phyloP scores from a whole-genome alignment of 2,888 invertebrate genomes.

The Gibbula magus region DNA sequence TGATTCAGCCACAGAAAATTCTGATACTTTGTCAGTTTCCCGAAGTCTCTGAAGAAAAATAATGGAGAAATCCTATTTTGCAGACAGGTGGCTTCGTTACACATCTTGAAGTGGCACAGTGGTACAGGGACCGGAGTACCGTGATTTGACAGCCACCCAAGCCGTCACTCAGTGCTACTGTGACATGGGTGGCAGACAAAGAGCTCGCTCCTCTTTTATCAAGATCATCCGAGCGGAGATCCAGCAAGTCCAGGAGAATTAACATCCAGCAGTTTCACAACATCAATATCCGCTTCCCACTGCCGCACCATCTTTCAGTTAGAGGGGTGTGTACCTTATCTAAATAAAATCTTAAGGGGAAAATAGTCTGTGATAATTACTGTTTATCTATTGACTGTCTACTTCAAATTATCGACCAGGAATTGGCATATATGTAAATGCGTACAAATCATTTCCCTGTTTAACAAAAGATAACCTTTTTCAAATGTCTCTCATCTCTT shows the following conservation, averaged over 20 bases:
- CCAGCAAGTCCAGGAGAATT: conserved; percentile 91
- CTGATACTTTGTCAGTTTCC: conserved; percentile 98
- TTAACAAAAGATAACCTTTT: no score
- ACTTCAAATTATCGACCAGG: no score
- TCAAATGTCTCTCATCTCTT: no score
- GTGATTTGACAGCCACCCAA: conserved; percentile 94
- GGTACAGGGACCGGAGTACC: conserved; percentile 99
- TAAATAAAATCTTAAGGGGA: background rate
- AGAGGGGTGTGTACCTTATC: background rate
- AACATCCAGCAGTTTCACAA: conserved; percentile 99
- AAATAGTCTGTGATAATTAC: no score
- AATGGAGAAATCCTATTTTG: conserved; percentile 94
- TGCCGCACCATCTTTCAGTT: conserved; percentile 81
- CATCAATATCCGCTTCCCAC: conserved; percentile 95
- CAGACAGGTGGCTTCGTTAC: conserved; percentile 88
- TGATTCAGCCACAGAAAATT: conserved; percentile 98
- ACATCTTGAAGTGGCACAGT: conserved; percentile 99
- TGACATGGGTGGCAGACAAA: conserved; percentile 98
- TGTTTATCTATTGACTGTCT: no score
- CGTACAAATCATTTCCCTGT: no score
- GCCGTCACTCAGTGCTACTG: conserved; percentile 99
- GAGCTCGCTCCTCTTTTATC: conserved; percentile 97
- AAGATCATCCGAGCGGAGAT: conserved; percentile 97
- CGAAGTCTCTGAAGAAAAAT: conserved; percentile 99
- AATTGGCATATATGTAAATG: no score